These are phyloP conservation scores for Miniopterus natalensis DNA, from an alignment of 2,113 vertebrate genomes.

Conservation along the genomic window DNA sequence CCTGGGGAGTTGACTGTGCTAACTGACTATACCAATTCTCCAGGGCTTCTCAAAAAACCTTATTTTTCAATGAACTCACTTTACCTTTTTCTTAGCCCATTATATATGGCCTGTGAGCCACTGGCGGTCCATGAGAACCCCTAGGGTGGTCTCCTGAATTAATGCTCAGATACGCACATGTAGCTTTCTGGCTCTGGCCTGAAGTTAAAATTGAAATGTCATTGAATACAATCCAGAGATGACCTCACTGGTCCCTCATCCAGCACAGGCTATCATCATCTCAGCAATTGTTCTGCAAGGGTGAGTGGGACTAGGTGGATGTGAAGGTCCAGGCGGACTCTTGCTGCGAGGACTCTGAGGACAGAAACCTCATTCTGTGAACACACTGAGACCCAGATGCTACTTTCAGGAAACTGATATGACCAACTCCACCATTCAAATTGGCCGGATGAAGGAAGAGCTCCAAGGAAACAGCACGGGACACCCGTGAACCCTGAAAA, in stretches of 20 bases:
- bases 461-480: neutral
- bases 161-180: neutral
- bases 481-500: neutral
- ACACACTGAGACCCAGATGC: neutral
- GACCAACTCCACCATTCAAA: neutral
- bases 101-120: neutral
- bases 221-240: conserved; percentile 62
- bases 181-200: conserved; percentile 51
- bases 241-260: conserved; percentile 62
- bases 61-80: conserved; percentile 52
- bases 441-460: conserved; percentile 15
- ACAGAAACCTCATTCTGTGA: conserved; percentile 13
- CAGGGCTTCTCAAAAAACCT: neutral
- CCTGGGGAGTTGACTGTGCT: neutral
- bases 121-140: neutral
- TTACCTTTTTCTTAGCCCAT: neutral
- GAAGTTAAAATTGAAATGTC: conserved; percentile 65
- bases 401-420: neutral
- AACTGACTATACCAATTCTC: neutral
- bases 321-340: neutral
- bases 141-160: conserved; percentile 13
- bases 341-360: neutral
- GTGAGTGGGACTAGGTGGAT: conserved; percentile 28
- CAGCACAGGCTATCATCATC: neutral
- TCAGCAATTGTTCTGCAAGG: neutral